Conservation (phyloP, 2,797 vertebrate genomes). For the Diceros bicornis region DNA sequence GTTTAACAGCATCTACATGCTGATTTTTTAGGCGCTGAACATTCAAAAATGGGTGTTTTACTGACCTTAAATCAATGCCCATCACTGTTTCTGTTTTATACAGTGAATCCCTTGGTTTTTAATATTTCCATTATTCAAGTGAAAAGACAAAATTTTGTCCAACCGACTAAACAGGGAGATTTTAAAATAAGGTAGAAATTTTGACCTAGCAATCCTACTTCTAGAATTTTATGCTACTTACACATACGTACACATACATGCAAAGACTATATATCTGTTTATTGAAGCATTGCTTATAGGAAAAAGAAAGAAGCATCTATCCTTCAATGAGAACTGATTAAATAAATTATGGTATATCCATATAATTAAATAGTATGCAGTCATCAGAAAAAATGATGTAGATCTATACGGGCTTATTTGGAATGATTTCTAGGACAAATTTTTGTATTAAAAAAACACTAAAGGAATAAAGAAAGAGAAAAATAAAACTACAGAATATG, state of each 20-base stretch:
- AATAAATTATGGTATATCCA: background rate
- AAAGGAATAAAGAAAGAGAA: background rate
- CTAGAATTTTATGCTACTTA: background rate
- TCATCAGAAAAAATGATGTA: background rate
- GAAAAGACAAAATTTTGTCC: background rate
- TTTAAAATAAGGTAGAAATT: slow-evolving; percentile 46
- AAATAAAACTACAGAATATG: background rate
- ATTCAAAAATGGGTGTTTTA: background rate
- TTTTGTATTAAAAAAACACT: background rate
- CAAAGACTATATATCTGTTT: background rate
- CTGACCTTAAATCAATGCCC: slow-evolving; percentile 7
- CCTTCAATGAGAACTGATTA: background rate
- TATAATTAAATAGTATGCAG: background rate
- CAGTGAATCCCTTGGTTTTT: background rate
- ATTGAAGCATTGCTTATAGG: background rate
- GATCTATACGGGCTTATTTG: background rate
- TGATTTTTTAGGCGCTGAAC: background rate
- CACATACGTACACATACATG: background rate
- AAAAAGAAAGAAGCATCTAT: background rate
- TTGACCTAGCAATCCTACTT: background rate
- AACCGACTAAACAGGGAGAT: background rate
- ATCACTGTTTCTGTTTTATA: slow-evolving; percentile 8
- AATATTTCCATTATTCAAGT: slow-evolving; percentile 38
- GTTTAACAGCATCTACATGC: background rate
- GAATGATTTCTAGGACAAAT: background rate